Percentiles rank a stretch among this genome's conserved stretches.
phyloP scores from a whole-genome alignment of 2,797 vertebrate species.

The Acrossocheilus wenchowensis region DNA sequence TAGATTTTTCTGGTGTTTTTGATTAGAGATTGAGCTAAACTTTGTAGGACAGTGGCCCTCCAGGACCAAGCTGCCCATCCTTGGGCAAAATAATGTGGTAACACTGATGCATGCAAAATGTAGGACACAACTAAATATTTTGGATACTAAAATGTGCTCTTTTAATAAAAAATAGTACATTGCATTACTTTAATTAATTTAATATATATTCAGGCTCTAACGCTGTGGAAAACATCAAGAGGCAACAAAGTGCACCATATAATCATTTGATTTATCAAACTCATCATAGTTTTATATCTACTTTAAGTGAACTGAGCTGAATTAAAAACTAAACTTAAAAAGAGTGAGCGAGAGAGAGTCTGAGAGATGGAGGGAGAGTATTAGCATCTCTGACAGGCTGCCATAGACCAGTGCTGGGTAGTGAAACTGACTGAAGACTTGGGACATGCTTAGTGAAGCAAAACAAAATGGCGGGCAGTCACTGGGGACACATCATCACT shows the following conservation, averaged over 20 bases:
- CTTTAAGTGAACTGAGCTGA: background rate
- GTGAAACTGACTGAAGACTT: constrained; percentile 47
- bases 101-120: background rate
- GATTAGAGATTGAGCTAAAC: background rate
- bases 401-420: constrained; percentile 37
- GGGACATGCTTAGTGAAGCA: constrained; percentile 54
- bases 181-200: background rate
- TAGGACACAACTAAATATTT: background rate
- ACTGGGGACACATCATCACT: constrained; percentile 52
- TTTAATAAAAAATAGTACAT: background rate
- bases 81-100: background rate
- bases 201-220: background rate
- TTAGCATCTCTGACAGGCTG: constrained; percentile 56
- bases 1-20: background rate
- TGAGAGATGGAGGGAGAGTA: constrained; percentile 47
- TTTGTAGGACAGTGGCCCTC: background rate
- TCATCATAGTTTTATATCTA: background rate
- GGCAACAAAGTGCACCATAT: background rate
- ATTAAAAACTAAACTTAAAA: background rate
- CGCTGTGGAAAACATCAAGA: background rate
- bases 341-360: constrained; percentile 12
- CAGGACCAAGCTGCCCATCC: background rate
- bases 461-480: constrained; percentile 59
- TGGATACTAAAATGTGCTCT: background rate
- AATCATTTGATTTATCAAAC: background rate